These are phyloP conservation scores for Calidris pygmaea DNA, from an alignment of 2,113 vertebrate genomes.

Conservation along the genomic window DNA sequence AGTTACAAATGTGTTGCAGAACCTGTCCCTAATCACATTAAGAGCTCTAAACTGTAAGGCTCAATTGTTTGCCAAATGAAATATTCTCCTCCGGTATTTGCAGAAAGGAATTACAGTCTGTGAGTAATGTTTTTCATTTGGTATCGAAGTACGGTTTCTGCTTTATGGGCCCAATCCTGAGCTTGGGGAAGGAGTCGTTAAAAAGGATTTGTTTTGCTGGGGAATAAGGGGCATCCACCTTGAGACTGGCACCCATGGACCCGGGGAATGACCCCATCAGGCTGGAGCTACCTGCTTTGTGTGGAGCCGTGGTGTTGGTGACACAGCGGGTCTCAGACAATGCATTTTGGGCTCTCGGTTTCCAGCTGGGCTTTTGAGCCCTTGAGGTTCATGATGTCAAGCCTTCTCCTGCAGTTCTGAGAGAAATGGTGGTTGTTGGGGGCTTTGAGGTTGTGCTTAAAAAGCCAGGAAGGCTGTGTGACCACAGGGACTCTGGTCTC, in stretches of 20 bases:
- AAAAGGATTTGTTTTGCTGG: not conserved
- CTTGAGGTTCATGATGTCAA: not conserved
- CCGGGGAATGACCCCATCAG: accelerated
- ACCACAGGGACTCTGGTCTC: not conserved
- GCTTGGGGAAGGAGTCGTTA: not conserved
- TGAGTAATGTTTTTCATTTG: constrained; percentile 58
- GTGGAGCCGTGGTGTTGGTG: not conserved
- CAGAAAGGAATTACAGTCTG: constrained; percentile 63
- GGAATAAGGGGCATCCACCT: not conserved
- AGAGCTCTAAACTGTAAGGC: constrained; percentile 59
- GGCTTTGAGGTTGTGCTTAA: not conserved
- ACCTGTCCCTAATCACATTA: constrained; percentile 68
- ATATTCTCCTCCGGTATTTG: constrained; percentile 43
- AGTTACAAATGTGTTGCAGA: constrained; percentile 70
- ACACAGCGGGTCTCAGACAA: not conserved
- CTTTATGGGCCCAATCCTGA: constrained; percentile 28
- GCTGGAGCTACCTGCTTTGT: not conserved
- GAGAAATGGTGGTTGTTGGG: not conserved
- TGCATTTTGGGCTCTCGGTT: not conserved
- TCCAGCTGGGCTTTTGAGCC: not conserved
- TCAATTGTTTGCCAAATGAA: constrained; percentile 62
- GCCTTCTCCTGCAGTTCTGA: not conserved
- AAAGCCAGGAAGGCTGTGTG: accelerated
- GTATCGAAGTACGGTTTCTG: not conserved
- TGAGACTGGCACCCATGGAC: not conserved